Conservation (phyloP, 1,140 invertebrate genomes). For the Probaryconus sp. region DNA sequence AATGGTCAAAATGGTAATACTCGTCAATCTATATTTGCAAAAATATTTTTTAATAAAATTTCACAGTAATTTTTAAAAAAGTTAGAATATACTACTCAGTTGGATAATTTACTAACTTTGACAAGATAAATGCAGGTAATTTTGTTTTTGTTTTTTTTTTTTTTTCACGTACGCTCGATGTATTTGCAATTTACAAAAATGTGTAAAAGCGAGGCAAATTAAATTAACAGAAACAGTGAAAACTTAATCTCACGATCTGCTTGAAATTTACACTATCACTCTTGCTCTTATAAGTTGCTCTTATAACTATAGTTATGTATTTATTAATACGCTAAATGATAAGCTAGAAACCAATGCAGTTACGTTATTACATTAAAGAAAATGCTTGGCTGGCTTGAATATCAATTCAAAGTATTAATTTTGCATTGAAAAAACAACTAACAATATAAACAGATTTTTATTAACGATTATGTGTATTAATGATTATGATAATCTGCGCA, state of each 20-base stretch:
- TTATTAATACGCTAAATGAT: constrained; percentile 42
- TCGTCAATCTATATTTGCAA: too few species aligned
- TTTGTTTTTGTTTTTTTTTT: not conserved
- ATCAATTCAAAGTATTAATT: not conserved
- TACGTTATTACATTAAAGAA: constrained; percentile 24
- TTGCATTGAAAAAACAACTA: too few species aligned
- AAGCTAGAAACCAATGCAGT: constrained; percentile 32
- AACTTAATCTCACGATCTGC: constrained; percentile 30
- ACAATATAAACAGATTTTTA: too few species aligned
- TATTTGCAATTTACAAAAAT: constrained; percentile 9
- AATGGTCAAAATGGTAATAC: too few species aligned
- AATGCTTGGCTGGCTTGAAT: not conserved
- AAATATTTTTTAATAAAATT: too few species aligned
- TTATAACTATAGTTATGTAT: constrained; percentile 19
- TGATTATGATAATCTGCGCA: too few species aligned
- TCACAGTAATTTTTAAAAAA: too few species aligned
- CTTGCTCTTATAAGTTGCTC: too few species aligned
- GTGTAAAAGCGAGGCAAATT: not conserved
- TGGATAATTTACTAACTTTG: too few species aligned
- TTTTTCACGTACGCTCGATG: not conserved
- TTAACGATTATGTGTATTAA: too few species aligned
- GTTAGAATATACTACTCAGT: too few species aligned
- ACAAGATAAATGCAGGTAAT: too few species aligned
- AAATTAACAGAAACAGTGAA: constrained; percentile 19
- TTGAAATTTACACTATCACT: constrained; percentile 18